Evolutionary conservation across 2,797 vertebrate genomes (phyloP).

Genomic region (Pipistrellus nathusii): DNA sequence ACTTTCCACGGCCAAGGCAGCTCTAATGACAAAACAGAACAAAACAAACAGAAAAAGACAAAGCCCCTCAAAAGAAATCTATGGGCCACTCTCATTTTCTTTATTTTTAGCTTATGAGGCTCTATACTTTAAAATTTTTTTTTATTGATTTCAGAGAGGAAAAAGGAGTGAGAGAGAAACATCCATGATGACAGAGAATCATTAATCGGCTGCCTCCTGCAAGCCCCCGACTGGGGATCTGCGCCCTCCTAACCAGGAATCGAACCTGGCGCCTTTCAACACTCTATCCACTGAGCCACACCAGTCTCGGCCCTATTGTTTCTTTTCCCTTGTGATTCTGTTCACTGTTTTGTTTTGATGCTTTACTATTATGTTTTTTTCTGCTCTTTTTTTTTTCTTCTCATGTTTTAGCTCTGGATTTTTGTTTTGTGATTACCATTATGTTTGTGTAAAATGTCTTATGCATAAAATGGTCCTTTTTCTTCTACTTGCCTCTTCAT

Average conservation of each 20-base stretch:
- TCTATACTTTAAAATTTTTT: background rate
- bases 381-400: background rate
- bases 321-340: background rate
- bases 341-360: background rate
- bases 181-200: background rate
- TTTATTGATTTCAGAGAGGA: background rate
- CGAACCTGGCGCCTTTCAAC: background rate
- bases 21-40: background rate
- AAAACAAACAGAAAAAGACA: background rate
- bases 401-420: background rate
- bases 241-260: background rate
- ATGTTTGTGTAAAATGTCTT: too few relatives aligned
- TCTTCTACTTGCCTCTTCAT: background rate
- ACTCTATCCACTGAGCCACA: too few relatives aligned
- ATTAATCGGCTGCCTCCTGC: background rate
- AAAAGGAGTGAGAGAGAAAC: background rate
- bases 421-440: background rate
- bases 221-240: background rate
- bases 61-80: background rate
- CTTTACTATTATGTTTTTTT: background rate
- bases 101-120: background rate
- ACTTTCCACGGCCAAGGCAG: conserved; percentile 20
- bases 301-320: background rate
- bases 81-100: background rate
- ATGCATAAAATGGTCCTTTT: background rate